Evolutionary conservation across 2,113 vertebrate species (phyloP).

Genomic region (Perognathus longimembris): DNA sequence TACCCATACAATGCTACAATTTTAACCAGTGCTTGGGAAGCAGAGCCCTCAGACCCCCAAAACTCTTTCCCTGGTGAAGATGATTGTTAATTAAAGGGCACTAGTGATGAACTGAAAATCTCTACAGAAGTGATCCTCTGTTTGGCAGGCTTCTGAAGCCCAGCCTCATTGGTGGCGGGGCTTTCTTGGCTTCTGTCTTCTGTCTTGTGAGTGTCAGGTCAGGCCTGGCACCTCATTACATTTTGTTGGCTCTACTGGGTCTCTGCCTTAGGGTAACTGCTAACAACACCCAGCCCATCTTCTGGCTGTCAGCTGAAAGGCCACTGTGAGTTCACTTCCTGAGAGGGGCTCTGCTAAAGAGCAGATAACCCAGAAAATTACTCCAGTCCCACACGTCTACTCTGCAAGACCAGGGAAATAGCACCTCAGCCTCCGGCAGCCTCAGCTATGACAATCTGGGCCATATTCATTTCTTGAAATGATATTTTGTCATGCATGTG

Average conservation of each 20-base stretch:
- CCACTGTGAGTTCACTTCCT: slow-evolving; percentile 64
- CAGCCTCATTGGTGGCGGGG: not conserved
- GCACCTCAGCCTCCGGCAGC: not conserved
- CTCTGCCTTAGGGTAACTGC: not conserved
- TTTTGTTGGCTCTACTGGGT: not conserved
- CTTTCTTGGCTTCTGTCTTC: not conserved
- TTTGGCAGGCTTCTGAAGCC: slow-evolving; percentile 15
- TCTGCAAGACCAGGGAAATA: slow-evolving; percentile 30
- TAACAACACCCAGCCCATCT: slow-evolving; percentile 18
- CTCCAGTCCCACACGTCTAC: slow-evolving; percentile 31
- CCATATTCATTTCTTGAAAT: not conserved
- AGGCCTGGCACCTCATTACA: not conserved
- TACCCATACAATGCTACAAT: too few relatives aligned
- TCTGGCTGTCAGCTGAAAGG: slow-evolving; percentile 60
- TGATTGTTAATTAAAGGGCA: not conserved
- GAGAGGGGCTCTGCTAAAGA: not conserved
- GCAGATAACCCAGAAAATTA: not conserved
- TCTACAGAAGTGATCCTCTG: not conserved
- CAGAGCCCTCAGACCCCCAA: not conserved
- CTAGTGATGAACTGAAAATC: slow-evolving; percentile 43
- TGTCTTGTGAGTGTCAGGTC: not conserved
- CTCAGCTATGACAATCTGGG: not conserved
- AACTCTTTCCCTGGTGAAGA: not conserved
- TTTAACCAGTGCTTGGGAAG: not conserved
- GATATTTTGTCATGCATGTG: slow-evolving; percentile 39